Base-by-base conservation (phyloP, 2,797 vertebrate genomes). In the Lagocephalus sceleratus region DNA sequence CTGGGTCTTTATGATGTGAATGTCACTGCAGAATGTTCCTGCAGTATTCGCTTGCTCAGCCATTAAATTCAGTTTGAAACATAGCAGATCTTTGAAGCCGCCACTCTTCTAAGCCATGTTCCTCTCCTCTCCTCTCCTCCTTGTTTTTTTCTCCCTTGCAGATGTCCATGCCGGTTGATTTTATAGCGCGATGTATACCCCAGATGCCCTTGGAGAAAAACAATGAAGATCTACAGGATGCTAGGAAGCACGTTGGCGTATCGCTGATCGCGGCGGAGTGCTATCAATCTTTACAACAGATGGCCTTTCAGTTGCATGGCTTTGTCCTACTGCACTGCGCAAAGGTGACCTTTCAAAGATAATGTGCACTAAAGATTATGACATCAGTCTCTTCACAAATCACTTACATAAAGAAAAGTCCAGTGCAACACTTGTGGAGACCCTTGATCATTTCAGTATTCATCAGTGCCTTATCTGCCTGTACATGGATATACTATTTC, bases 241-340 rank as follows among this genome's bases (percentile, higher is more conserved):
- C 73, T 85, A 76, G 84, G 60, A 76, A 60, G 53, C 75, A 59
- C 69, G 66, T 73, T 73, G 80, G 68, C 75, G 47, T 78, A 74
- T 73, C 80, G 72, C 69, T 81, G 79, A 76, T 78, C 73, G 79
- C 69, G 46, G 71, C 49, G 17, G 60, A 12, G 51, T 72, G 71
- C 81, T 59, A 86, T 86, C 83, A 84, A 84, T 89, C 85, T 81
- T 56, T 20, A 43, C 68, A 84, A 85, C 81, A 82, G 86, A 87
- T 86, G 80, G 83, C 60, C 73, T 70, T 74, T 76, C 79, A 71
- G 57, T 20, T 53, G 78, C 51, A 45, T 51, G 41, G 75, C 63
- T 76, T 63, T 66, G 76, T 82, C 66, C 70, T 53, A 25, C 63
- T 46, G 54, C 57, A 32, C 60, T 47, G 66, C 62, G 56, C 17